Evolutionary conservation across 2,888 invertebrate genomes (phyloP), one percentile per base, ranked within the genome.

Genomic region (Adelphocoris suturalis): DNA sequence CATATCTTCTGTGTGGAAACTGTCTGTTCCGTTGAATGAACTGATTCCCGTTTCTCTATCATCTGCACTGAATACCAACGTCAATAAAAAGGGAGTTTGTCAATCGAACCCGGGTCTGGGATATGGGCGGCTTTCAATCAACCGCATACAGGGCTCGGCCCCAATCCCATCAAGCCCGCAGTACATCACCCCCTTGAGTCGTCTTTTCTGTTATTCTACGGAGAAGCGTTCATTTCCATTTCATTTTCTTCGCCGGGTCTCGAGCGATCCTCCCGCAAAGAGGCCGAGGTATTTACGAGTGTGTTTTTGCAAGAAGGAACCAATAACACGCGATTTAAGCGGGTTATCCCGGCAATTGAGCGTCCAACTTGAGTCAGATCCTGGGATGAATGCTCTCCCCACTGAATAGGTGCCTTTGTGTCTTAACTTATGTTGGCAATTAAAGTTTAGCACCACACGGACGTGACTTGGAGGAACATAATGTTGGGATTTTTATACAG

Each of bases 191-290:
- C 46, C 78, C 47, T 47, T 19, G 78, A 80, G 13, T 0, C 78
- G 46, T 80, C 78, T 80, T 47, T 47, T 16, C 37, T 80, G 47
- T 80, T 80, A 47, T 80, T 47, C 78, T 47, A 3, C 78, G 37
- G 78, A 80, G 78, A 28, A 47, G 78, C 78, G 78, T 80, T 80
- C 78, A 80, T 80, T 80, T 80, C 78, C 78, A 80, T 80, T 80
- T 80, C 78, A 80, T 46, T 80, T 80, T 80, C 78, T 80, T 76
- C 27, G 13, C 76, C 23, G 12, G 76, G 76, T 57, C 19, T 23
- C 68, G 68, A 68, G 23, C 68, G 78, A 46, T 80, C 78, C 46
- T 80, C 19, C n/a, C 47, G 37, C 46, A 14, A 28, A 47, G 78
- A 47, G 46, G n/a, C 78, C 13, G 78, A 80, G 46, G 78, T 80